Evolutionary conservation across 2,113 vertebrate species (phyloP).

Genomic region (Macaca nemestrina): DNA sequence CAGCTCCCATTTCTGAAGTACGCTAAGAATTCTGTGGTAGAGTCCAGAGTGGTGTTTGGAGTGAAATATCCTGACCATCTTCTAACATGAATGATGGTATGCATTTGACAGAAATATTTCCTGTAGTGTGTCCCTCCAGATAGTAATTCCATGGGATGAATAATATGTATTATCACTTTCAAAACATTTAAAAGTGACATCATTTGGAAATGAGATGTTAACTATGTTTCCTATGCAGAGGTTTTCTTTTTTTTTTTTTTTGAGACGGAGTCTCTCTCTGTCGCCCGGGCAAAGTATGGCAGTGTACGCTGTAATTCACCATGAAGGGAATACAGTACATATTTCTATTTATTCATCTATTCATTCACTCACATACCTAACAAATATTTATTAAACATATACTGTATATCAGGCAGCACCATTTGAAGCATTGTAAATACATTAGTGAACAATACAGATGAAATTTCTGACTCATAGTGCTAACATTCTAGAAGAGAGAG

Average conservation of each 20-base stretch:
- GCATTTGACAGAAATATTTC: neutral
- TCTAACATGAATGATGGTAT: neutral
- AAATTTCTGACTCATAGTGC: neutral
- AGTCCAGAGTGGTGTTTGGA: neutral
- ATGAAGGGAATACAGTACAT: neutral
- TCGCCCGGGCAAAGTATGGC: neutral
- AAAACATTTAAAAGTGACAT: neutral
- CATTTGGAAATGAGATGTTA: neutral
- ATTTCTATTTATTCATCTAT: neutral
- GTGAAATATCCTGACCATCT: neutral
- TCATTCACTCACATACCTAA: neutral
- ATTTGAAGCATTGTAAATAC: neutral
- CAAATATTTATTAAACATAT: neutral
- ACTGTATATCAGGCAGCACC: neutral
- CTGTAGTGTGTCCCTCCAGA: neutral
- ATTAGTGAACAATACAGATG: neutral
- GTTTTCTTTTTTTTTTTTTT: neutral
- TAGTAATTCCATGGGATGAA: neutral
- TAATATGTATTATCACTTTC: too few relatives aligned
- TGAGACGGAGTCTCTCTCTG: too few relatives aligned
- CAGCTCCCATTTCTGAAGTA: neutral
- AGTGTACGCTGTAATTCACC: neutral
- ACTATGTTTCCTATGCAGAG: too few relatives aligned
- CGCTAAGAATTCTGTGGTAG: neutral
- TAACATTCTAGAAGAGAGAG: conserved; percentile 5